These are phyloP conservation scores for Rotaria macrura DNA, from an alignment of 2,888 invertebrate genomes.

Conservation along the genomic window DNA sequence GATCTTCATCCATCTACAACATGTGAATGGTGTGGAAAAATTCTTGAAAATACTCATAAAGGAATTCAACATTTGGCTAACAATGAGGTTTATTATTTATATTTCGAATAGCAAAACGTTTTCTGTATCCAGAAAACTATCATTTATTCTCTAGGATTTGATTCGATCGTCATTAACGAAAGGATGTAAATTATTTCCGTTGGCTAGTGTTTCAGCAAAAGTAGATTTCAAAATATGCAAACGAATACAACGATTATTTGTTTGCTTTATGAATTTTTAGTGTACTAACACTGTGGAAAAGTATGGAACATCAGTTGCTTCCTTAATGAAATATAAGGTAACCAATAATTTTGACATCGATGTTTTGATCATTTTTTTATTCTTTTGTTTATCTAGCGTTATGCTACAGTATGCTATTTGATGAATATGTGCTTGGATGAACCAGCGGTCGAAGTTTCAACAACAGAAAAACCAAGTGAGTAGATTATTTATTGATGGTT, in stretches of 20 bases:
- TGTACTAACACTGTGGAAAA: neutral
- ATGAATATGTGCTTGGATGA: neutral
- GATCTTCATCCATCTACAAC: neutral
- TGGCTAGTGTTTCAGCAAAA: neutral
- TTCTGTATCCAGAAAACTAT: neutral
- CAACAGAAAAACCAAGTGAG: neutral
- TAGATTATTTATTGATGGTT: neutral
- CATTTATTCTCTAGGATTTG: neutral
- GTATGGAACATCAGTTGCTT: neutral
- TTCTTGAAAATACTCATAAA: neutral
- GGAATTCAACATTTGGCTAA: neutral
- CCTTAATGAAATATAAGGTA: neutral
- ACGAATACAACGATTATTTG: too few relatives aligned
- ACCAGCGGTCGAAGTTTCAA: neutral
- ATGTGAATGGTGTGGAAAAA: neutral
- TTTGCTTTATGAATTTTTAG: neutral
- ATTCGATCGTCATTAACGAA: neutral
- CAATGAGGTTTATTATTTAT: neutral
- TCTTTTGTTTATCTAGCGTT: conserved; percentile 19
- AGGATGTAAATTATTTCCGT: neutral
- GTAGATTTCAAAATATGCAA: neutral
- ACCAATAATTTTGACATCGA: neutral
- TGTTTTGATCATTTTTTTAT: too few relatives aligned
- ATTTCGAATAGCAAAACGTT: neutral
- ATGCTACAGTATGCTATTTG: neutral